These are phyloP conservation scores for Volucella inflata DNA, from an alignment of 2,888 invertebrate species.

Conservation along the genomic window DNA sequence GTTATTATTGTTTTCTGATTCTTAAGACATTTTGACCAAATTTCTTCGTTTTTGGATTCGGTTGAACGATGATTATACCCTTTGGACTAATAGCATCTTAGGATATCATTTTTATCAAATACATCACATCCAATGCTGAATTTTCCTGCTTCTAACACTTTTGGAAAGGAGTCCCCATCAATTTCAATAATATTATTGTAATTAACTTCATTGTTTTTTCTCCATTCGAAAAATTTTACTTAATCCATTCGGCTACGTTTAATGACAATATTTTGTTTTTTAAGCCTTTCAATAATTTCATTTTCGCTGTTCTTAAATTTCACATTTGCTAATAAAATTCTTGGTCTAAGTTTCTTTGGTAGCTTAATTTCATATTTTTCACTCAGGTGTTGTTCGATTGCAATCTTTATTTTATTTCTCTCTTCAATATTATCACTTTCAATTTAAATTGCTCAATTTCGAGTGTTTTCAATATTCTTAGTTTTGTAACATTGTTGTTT, in stretches of 20 bases:
- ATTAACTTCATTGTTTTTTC: neutral
- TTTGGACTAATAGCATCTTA: constrained; percentile 21
- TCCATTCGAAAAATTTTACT: constrained; percentile 13
- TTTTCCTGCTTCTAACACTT: neutral
- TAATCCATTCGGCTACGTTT: neutral
- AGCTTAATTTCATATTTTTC: constrained; percentile 27
- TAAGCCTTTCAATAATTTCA: constrained; percentile 4
- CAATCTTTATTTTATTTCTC: constrained; percentile 20
- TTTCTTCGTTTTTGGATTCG: constrained; percentile 41
- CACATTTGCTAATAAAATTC: constrained; percentile 14
- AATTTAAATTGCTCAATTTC: neutral
- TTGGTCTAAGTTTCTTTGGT: constrained; percentile 6
- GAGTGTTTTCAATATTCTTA: neutral
- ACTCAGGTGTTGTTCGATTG: neutral
- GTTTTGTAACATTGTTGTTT: constrained; percentile 23
- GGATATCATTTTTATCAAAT: constrained; percentile 23
- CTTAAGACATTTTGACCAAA: constrained; percentile 41
- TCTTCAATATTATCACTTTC: constrained; percentile 6
- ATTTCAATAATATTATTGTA: constrained; percentile 23
- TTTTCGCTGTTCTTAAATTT: constrained; percentile 2
- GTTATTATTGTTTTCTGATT: constrained; percentile 26
- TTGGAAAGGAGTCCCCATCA: neutral
- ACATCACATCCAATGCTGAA: constrained; percentile 8
- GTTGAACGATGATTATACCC: constrained; percentile 30
- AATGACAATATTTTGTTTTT: constrained; percentile 1